Base-by-base conservation (phyloP, 2,888 invertebrate genomes). In the Pardosa pseudoannulata region DNA sequence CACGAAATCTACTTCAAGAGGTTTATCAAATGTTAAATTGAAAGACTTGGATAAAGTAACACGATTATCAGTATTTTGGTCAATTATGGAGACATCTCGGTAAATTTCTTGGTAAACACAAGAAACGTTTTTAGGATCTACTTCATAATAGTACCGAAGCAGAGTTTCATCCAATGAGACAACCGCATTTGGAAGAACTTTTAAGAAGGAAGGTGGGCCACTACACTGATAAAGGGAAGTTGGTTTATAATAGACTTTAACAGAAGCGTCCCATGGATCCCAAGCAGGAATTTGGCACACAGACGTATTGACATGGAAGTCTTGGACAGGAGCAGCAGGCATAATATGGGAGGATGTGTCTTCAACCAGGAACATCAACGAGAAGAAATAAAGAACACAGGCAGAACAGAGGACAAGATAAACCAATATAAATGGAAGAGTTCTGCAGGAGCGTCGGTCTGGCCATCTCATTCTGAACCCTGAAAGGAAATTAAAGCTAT, bases 241-340 rank as follows among this genome's bases (percentile, higher is more conserved):
- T 32, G 50, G 71, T 19, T 71, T 28, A 56, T 72, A 83, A 0
- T 80, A 62, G 7, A 23, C 13, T 67, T 80, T 79, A 6, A 88
- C 75, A 5, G 83, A 76, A 29, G 56, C 64, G 32, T 88, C 79
- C 72, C 78, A 88, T 13, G 88, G 83, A 36, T 79, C 56, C 56
- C 64, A 79, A n/a, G 78, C 71, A 7, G 88, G 88, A 16, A 88
- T 88, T n/a, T 83, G 83, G 13, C 83, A 88, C 19, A 83, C 88
- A 56, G 75, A 39, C 13, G 88, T 88, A 62, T 83, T 74, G 19
- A 88, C 65, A 9, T 83, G 32, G n/a, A 82, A 82, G 9, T 41
- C 39, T 23, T 56, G 29, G 11, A 74, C 39, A 9, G 41, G 46
- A 13, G 65, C 79, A 64, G 74, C 74, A 3, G 74, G 74, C 13